Conservation (phyloP, 2,797 vertebrate species). For the Sciaenops ocellatus region DNA sequence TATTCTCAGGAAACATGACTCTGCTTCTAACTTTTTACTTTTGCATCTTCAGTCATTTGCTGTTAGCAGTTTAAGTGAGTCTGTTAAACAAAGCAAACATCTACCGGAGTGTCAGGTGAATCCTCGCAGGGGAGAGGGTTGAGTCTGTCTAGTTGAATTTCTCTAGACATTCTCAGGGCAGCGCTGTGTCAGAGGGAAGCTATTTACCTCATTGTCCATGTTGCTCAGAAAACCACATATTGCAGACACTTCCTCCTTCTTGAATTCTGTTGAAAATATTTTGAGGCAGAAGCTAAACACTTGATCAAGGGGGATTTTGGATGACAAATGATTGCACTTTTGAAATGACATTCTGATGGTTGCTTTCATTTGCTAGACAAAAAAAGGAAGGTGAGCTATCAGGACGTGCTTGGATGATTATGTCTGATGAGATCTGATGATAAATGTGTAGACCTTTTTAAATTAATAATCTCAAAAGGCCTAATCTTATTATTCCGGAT, state of each 20-base stretch:
- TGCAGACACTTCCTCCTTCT: slow-evolving; percentile 42
- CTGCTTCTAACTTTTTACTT: background rate
- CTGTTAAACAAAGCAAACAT: background rate
- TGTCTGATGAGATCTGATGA: slow-evolving; percentile 21
- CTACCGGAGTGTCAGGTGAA: background rate
- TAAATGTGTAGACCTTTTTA: slow-evolving; percentile 22
- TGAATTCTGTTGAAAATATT: slow-evolving; percentile 16
- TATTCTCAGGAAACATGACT: background rate
- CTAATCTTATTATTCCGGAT: slow-evolving; percentile 60
- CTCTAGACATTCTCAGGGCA: slow-evolving; percentile 19
- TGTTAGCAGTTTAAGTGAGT: background rate
- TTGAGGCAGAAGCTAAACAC: slow-evolving; percentile 9
- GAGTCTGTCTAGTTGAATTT: slow-evolving; percentile 40
- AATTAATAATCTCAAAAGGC: slow-evolving; percentile 30
- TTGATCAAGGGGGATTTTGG: slow-evolving; percentile 16
- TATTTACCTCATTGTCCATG: slow-evolving; percentile 43
- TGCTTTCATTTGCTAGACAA: slow-evolving; percentile 3
- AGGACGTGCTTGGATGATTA: background rate
- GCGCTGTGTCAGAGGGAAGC: slow-evolving; percentile 20
- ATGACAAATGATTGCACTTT: slow-evolving; percentile 12
- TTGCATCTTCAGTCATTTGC: background rate
- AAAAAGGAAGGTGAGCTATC: slow-evolving; percentile 7
- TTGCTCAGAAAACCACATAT: slow-evolving; percentile 53
- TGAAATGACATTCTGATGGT: background rate
- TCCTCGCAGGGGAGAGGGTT: slow-evolving; percentile 6